Base-by-base conservation (phyloP, 2,888 invertebrate species). In the Aethes cnicana region DNA sequence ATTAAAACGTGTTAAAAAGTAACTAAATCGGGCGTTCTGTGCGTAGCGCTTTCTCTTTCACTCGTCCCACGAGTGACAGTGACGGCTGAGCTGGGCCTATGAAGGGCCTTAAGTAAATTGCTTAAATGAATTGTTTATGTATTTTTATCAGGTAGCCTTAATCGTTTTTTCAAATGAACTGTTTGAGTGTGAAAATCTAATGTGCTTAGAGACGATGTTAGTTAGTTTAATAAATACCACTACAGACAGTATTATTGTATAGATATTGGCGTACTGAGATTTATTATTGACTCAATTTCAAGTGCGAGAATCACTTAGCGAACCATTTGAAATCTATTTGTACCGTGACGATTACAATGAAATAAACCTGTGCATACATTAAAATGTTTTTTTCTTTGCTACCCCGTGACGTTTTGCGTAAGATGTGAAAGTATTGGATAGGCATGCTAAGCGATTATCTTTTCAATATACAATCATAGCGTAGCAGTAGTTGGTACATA, bases 181-280 rank as follows among this genome's bases (percentile, higher is more conserved):
- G n/a, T n/a, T n/a, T n/a, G n/a, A n/a, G n/a, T n/a, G n/a, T n/a
- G n/a, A n/a, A n/a, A n/a, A n/a, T n/a, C n/a, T n/a, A n/a, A n/a
- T n/a, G n/a, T n/a, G 4, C 4, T 4, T n/a, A 17, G 32, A 14
- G 14, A 8, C 32, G 4, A n/a, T 4, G 32, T n/a, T n/a, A n/a
- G 28, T 50, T 30, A 35, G 23, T 43, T 11, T 28, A 7, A 36
- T 36, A 43, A 50, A 49, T 28, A 37, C 36, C 21, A 23, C 36
- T 37, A 12, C 12, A 49, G 21, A 12, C 12, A 49, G 21, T 49
- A 26, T 21, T 35, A n/a, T 18, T 32, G 3, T 43, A 49, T 42
- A 35, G 42, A 26, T 21, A 28, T 36, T 28, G 30, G 12, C 25
- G 23, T 39, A 21, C 5, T 21, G 9, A 21, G 23, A 39, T 41